Evolutionary conservation across 2,888 invertebrate genomes (phyloP).

Genomic region (Muschampia plurimacula): DNA sequence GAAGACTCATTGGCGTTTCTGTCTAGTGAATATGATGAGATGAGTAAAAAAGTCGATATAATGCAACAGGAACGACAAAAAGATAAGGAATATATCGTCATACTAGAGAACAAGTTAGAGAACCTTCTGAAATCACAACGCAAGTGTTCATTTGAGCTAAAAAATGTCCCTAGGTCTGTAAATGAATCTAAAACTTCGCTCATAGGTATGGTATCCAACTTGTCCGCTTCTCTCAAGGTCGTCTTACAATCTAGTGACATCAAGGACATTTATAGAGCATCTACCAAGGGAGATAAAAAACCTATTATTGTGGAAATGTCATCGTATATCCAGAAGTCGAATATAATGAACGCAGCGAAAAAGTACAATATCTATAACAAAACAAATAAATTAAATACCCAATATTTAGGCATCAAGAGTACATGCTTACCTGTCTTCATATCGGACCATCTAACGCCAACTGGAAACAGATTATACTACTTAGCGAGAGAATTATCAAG

Average conservation of each 20-base stretch:
- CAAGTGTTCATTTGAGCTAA: conserved; percentile 35
- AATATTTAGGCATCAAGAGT: conserved; percentile 25
- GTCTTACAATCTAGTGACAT: conserved; percentile 27
- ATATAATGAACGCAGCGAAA: background rate
- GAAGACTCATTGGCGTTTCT: conserved; percentile 13
- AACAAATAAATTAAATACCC: conserved; percentile 20
- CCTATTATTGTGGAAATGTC: background rate
- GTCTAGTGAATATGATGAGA: conserved; percentile 12
- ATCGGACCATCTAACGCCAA: conserved; percentile 28
- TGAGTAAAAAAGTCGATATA: conserved; percentile 7
- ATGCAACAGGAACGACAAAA: conserved; percentile 17
- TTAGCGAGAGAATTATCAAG: conserved; percentile 1
- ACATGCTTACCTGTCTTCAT: conserved; percentile 20
- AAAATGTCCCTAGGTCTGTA: conserved; percentile 28
- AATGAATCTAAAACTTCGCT: conserved; percentile 35
- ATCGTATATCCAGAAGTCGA: background rate
- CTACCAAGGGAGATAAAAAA: conserved; percentile 32
- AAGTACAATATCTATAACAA: background rate
- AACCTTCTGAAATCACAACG: conserved; percentile 26
- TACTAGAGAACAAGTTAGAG: conserved; percentile 30
- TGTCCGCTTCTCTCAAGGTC: conserved; percentile 29
- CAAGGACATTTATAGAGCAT: conserved; percentile 34
- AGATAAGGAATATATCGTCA: conserved; percentile 26
- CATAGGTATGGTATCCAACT: conserved; percentile 16
- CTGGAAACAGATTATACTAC: conserved; percentile 14